Base-by-base conservation (phyloP, 2,113 vertebrate species). In the Murina feae region DNA sequence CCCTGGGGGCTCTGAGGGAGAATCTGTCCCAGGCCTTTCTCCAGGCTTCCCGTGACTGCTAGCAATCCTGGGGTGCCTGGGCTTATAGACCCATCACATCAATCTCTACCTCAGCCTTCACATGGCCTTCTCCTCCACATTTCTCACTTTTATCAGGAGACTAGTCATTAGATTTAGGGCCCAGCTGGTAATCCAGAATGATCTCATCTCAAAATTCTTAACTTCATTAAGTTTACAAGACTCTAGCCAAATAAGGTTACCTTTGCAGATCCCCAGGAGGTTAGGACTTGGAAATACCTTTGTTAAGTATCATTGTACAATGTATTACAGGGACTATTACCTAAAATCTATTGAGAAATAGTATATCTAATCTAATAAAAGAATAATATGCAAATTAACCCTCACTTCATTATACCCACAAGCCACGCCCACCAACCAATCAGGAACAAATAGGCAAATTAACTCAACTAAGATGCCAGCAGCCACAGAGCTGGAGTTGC, bases 341-440 rank as follows among this genome's bases (percentile, higher is more conserved):
- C 25, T 23, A 44, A 86, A 86, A 23, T 6, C n/a, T 35, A 32
- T 37, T 93, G 66, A 92, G 78, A 96, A 96, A 94, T 65, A 86
- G 49, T 44, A 96, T 37, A 2, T n/a, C n/a, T n/a, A n/a, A n/a
- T n/a, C n/a, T n/a, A n/a, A n/a, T n/a, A n/a, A n/a, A n/a, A n/a
- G n/a, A n/a, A n/a, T n/a, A n/a, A n/a, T n/a, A n/a, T n/a, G n/a
- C n/a, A n/a, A n/a, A n/a, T n/a, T n/a, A n/a, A n/a, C n/a, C n/a
- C n/a, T n/a, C n/a, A n/a, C n/a, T n/a, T n/a, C n/a, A n/a, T n/a
- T n/a, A n/a, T n/a, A n/a, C n/a, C n/a, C n/a, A n/a, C n/a, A n/a
- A n/a, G n/a, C n/a, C n/a, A n/a, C n/a, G n/a, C n/a, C n/a, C n/a
- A n/a, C n/a, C n/a, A n/a, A n/a, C n/a, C n/a, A n/a, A n/a, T n/a